Evolutionary conservation across 2,888 invertebrate species (phyloP), one percentile per base, ranked within the genome.

Genomic region (Parnassius mnemosyne): DNA sequence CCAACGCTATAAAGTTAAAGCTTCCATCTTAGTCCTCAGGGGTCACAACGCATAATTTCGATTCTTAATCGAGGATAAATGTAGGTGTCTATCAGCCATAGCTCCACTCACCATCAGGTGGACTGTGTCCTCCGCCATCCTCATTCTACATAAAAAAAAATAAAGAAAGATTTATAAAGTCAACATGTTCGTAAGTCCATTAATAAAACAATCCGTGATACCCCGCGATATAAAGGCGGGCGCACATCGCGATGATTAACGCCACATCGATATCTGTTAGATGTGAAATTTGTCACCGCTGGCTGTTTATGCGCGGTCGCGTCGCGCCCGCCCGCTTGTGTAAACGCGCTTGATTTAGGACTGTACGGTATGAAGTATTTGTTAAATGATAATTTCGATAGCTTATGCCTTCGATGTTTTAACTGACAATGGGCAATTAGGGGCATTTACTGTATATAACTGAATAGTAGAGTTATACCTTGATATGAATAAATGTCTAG

Each of bases 241-340:
- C 72, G 71, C 68, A 71, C 70, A 71, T 69, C 71, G 68, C 66
- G 68, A 77, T 86, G 87, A 89, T 87, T 87, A 88, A 89, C 82
- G 74, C 75, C 69, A 72, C 80, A 77, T 86, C 89, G 87, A 88
- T 87, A 87, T 84, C 85, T 78, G 84, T 81, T 85, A 85, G 88
- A 87, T 85, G 83, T 76, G 85, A 79, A 85, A 88, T 89, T 89
- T 89, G 89, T 89, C 89, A 90, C 78, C 79, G 80, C 69, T 69
- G 75, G 68, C 84, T 86, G 87, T 85, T 88, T 89, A 87, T 87
- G 87, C 86, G 80, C 58, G 63, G 43, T 49, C 54, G 62, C 62
- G 62, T 57, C 53, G 13, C 49, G 34, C 52, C n/a, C 47, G 42
- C 52, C 60, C 54, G 54, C 9, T 12, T 47, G 59, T 55, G 49